These are phyloP conservation scores for Cryptomyrus ogoouensis DNA, from an alignment of 2,113 vertebrate genomes.

Conservation along the genomic window DNA sequence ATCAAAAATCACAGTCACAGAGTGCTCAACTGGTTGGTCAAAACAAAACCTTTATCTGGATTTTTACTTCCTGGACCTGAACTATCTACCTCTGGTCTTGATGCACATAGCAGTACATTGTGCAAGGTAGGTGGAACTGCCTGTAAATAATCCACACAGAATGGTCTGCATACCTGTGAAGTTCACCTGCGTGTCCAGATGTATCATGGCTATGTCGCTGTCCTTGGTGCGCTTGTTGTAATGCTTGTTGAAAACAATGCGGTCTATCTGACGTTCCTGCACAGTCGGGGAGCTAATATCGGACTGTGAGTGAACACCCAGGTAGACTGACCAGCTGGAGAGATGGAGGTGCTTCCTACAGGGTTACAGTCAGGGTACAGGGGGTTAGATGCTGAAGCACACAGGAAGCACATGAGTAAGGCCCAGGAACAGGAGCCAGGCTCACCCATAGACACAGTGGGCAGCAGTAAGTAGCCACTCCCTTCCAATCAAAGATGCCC, in stretches of 20 bases:
- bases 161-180: conserved; percentile 64
- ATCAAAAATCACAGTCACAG: not conserved
- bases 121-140: not conserved
- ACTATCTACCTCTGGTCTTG: not conserved
- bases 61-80: not conserved
- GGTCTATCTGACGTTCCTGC: conserved; percentile 56
- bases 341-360: conserved; percentile 71
- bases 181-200: conserved; percentile 65
- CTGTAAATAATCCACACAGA: not conserved
- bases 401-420: not conserved
- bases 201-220: conserved; percentile 81
- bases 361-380: conserved; percentile 13
- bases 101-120: not conserved
- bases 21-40: not conserved
- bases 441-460: conserved; percentile 86
- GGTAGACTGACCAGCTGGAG: conserved; percentile 62
- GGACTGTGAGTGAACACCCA: conserved; percentile 66
- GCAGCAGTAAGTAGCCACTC: conserved; percentile 86
- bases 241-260: conserved; percentile 68
- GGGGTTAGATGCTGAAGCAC: not conserved
- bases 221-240: conserved; percentile 73
- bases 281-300: conserved; percentile 44
- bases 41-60: not conserved
- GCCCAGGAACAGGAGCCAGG: not conserved
- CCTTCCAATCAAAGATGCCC: conserved; percentile 67